Conservation (phyloP, 2,888 invertebrate genomes). For the Cheilosia scutellata region DNA sequence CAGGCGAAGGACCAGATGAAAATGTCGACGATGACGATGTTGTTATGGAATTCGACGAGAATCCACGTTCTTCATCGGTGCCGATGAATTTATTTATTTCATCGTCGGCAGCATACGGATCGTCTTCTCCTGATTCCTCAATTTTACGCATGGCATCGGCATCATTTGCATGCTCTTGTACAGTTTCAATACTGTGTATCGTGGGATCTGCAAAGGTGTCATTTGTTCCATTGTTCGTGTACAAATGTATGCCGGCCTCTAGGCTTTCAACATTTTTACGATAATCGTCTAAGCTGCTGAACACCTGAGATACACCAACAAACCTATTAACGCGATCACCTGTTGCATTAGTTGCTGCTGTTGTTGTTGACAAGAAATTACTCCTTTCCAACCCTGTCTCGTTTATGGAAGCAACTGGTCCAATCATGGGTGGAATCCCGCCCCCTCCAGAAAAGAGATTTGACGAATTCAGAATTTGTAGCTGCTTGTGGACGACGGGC, state of each 20-base stretch:
- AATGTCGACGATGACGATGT: conserved; percentile 84
- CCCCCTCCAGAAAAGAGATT: neutral
- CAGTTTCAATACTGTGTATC: neutral
- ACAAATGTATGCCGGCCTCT: conserved; percentile 61
- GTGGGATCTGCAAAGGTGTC: conserved; percentile 78
- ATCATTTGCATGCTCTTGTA: conserved; percentile 39
- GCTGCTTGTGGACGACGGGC: neutral
- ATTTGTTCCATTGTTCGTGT: conserved; percentile 32
- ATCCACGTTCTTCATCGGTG: conserved; percentile 73
- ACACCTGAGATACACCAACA: conserved; percentile 87
- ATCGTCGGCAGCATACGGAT: conserved; percentile 62
- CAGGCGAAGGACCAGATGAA: conserved; percentile 83
- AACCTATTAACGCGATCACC: conserved; percentile 82
- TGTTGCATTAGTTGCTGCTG: conserved; percentile 1
- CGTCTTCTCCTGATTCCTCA: conserved; percentile 71
- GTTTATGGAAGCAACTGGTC: neutral
- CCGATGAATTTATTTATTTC: conserved; percentile 80
- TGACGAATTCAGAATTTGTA: conserved; percentile 10
- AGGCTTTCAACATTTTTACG: conserved; percentile 81
- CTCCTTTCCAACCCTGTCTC: neutral
- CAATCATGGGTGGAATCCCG: neutral
- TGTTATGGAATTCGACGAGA: conserved; percentile 81
- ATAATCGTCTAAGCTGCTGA: conserved; percentile 87
- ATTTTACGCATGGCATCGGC: conserved; percentile 56
- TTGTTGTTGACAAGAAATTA: neutral